phyloP scores from a whole-genome alignment of 2,797 vertebrate genomes.

The Sebastes nivosus region DNA sequence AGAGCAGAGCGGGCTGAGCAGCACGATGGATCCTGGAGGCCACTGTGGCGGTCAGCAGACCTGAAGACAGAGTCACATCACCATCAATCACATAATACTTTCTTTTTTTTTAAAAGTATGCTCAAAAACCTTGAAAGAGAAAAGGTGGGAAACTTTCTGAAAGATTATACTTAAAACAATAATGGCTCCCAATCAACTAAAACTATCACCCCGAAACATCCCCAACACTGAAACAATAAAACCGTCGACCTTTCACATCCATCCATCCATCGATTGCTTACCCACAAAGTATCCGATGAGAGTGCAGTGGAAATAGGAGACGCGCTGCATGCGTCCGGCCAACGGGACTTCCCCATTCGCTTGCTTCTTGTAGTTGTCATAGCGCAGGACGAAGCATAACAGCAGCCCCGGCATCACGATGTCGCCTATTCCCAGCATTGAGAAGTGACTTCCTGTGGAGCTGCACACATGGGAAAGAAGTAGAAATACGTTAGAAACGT shows the following conservation, averaged over 20 bases:
- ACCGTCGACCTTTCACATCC: constrained; percentile 6
- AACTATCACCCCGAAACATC: not conserved
- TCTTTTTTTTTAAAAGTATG: not conserved
- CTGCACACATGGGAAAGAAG: constrained; percentile 66
- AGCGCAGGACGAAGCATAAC: constrained; percentile 96
- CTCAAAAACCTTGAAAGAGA: not conserved
- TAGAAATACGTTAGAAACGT: not conserved
- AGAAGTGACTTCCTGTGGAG: constrained; percentile 98
- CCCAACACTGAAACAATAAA: not conserved
- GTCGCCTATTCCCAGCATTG: constrained; percentile 98
- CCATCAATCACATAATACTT: not conserved
- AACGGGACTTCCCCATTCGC: constrained; percentile 88
- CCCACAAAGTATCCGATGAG: constrained; percentile 99
- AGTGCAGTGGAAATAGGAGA: constrained; percentile 99
- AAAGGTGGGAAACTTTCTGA: not conserved
- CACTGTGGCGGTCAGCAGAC: constrained; percentile 97
- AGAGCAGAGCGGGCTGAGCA: constrained; percentile 97
- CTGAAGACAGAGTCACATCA: constrained; percentile 67
- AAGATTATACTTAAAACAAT: not conserved
- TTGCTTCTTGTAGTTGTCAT: constrained; percentile 99
- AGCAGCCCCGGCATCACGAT: constrained; percentile 99
- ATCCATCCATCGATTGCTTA: constrained; percentile 73
- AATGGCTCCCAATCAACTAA: not conserved
- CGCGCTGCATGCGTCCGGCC: constrained; percentile 97
- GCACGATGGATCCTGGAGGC: constrained; percentile 98